These are phyloP conservation scores for Delia radicum DNA, from an alignment of 1,140 invertebrate genomes.

Conservation along the genomic window DNA sequence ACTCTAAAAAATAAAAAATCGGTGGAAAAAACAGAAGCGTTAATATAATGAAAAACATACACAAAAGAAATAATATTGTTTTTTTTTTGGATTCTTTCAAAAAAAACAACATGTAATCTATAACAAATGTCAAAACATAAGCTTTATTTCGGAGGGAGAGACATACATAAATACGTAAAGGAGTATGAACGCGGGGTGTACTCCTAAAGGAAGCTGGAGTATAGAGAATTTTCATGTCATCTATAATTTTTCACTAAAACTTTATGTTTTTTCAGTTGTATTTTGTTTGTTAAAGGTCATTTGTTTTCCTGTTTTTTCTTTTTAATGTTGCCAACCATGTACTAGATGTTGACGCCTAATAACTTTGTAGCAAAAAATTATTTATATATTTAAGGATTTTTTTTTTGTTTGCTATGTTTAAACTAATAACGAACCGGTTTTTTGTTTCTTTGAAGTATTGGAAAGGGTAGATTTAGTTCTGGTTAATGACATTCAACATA, in stretches of 20 bases:
- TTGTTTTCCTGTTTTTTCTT: background rate
- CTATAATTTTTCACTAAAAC: no score
- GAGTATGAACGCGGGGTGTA: background rate
- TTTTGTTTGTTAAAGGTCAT: background rate
- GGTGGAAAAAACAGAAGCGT: background rate
- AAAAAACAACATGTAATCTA: constrained; percentile 10
- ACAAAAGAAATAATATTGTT: background rate
- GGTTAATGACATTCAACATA: constrained; percentile 20
- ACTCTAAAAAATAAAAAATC: background rate
- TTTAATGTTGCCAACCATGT: background rate
- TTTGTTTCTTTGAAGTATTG: background rate
- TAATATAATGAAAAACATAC: background rate
- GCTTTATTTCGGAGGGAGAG: background rate
- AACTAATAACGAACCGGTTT: no score
- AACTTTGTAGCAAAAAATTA: background rate
- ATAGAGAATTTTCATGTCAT: background rate
- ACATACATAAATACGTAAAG: background rate
- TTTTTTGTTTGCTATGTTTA: background rate
- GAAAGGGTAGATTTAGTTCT: background rate
- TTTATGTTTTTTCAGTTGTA: no score
- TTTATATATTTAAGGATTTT: background rate
- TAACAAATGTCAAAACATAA: constrained; percentile 22
- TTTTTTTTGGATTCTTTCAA: background rate
- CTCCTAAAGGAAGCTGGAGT: background rate
- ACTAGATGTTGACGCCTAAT: background rate